A percentile compares a stretch with the other conserved stretches of the same genome.
Evolutionary conservation across 2,888 invertebrate genomes (phyloP).

Genomic region (Catocala nupta): DNA sequence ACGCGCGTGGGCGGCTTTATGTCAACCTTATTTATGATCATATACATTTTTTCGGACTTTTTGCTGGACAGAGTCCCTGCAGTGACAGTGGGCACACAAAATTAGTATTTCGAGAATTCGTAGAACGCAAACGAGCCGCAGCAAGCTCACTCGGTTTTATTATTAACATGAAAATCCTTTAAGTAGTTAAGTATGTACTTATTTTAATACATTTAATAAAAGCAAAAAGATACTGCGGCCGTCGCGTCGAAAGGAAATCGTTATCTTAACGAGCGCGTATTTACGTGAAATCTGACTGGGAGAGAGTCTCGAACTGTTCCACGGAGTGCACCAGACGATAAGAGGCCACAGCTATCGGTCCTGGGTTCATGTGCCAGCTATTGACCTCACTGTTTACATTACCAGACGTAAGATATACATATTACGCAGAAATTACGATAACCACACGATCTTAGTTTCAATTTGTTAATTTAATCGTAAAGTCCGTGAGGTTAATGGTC

Average conservation of each 20-base stretch:
- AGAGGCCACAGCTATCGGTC: constrained; percentile 72
- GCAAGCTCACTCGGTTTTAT: constrained; percentile 59
- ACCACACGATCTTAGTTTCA: constrained; percentile 65
- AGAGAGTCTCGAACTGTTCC: constrained; percentile 76
- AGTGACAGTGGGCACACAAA: constrained; percentile 36
- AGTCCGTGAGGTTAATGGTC: constrained; percentile 76
- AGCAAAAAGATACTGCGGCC: constrained; percentile 71
- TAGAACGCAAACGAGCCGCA: constrained; percentile 32
- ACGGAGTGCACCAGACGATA: constrained; percentile 79
- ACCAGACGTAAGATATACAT: constrained; percentile 62
- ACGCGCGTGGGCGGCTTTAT: constrained; percentile 84
- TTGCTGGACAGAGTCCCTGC: constrained; percentile 64
- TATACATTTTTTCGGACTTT: constrained; percentile 72
- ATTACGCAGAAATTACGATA: constrained; percentile 74
- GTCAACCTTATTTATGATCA: constrained; percentile 86
- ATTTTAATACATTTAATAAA: constrained; percentile 76
- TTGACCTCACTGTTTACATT: constrained; percentile 83
- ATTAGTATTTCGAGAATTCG: constrained; percentile 25
- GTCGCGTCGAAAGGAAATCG: constrained; percentile 81
- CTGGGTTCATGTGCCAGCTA: constrained; percentile 83
- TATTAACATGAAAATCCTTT: constrained; percentile 71
- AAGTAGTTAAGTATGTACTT: constrained; percentile 67
- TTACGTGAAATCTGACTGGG: constrained; percentile 84
- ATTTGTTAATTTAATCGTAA: constrained; percentile 77
- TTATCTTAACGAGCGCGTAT: constrained; percentile 84